phyloP scores from a whole-genome alignment of 1,140 invertebrate genomes.

The Pachyrhynchus sulphureomaculatus region DNA sequence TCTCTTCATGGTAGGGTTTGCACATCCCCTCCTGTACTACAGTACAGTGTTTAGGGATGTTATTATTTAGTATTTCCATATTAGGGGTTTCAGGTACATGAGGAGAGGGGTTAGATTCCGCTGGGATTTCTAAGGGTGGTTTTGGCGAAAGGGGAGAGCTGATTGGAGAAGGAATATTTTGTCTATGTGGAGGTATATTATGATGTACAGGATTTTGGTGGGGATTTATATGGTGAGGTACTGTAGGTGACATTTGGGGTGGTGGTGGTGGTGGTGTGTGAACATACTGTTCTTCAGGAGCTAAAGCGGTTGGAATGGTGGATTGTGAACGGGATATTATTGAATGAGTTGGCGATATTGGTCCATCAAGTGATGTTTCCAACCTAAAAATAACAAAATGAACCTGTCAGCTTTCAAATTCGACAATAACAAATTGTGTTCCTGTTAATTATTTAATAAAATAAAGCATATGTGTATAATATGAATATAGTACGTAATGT shows the following conservation, averaged over 20 bases:
- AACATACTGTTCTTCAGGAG: slow-evolving; percentile 43
- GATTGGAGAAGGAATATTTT: slow-evolving; percentile 26
- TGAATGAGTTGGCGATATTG: slow-evolving; percentile 43
- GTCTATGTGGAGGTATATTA: slow-evolving; percentile 16
- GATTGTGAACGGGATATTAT: slow-evolving; percentile 43
- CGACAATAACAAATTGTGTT: too few species aligned
- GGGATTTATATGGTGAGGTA: slow-evolving; percentile 39
- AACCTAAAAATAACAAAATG: slow-evolving; percentile 42
- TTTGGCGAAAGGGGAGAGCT: slow-evolving; percentile 43
- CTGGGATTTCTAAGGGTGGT: slow-evolving; percentile 44
- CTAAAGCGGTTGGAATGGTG: slow-evolving; percentile 44
- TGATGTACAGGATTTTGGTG: neutral
- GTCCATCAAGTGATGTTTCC: slow-evolving; percentile 56
- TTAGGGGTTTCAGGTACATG: slow-evolving; percentile 46
- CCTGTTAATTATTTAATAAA: too few species aligned
- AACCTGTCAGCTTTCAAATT: too few species aligned
- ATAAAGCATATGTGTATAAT: too few species aligned
- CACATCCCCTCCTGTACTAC: slow-evolving; percentile 84
- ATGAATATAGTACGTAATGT: too few species aligned
- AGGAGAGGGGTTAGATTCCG: slow-evolving; percentile 45
- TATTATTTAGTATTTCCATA: slow-evolving; percentile 51
- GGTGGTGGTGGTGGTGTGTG: slow-evolving; percentile 36
- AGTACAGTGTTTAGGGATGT: slow-evolving; percentile 76
- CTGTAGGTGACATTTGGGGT: slow-evolving; percentile 17
- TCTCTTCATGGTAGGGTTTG: slow-evolving; percentile 89